A percentile compares a stretch with the other conserved stretches of the same genome.
phyloP scores from a whole-genome alignment of 2,797 vertebrate genomes.

The Coregonus sp. region DNA sequence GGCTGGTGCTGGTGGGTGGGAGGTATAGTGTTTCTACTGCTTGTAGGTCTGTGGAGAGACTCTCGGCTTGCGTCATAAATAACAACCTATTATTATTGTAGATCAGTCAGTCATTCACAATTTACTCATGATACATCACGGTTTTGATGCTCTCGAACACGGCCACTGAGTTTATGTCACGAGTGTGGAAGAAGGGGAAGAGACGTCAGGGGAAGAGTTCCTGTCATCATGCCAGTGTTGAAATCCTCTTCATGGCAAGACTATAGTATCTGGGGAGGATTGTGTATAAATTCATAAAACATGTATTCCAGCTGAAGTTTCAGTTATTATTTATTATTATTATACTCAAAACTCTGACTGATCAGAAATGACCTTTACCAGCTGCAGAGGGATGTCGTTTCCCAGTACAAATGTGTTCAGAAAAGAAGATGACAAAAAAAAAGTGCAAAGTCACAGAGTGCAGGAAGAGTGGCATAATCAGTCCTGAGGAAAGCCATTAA shows the following conservation, averaged over 20 bases:
- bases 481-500: no score
- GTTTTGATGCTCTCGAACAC: no score
- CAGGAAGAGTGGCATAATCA: no score
- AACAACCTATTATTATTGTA: no score
- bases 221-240: not conserved
- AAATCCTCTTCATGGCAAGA: not conserved
- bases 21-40: not conserved
- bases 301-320: not conserved
- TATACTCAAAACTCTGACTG: not conserved
- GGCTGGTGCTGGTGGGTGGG: not conserved
- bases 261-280: not conserved
- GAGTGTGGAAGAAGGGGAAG: not conserved
- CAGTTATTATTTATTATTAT: no score
- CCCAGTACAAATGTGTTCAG: conserved; percentile 7
- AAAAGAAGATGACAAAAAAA: not conserved
- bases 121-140: not conserved
- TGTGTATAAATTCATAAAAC: not conserved
- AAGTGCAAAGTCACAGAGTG: no score
- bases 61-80: not conserved
- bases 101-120: no score
- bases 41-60: not conserved
- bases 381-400: not conserved
- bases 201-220: not conserved
- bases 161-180: not conserved
- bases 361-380: not conserved